Conservation (phyloP, 2,113 vertebrate species). For the Ptyas mucosa region DNA sequence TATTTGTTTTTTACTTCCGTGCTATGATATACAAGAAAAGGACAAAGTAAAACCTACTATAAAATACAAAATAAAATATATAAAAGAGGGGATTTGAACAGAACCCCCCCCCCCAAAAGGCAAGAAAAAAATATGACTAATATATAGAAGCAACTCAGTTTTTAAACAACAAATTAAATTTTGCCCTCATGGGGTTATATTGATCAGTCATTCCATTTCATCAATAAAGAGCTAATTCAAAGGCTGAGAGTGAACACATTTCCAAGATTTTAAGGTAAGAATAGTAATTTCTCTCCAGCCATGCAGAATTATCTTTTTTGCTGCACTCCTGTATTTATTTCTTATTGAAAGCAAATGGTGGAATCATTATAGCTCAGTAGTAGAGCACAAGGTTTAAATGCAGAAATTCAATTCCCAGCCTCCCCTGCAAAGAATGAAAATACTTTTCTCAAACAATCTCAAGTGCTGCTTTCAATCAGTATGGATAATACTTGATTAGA, state of each 20-base stretch:
- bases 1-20: not conserved
- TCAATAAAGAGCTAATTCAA: not conserved
- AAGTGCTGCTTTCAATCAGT: not conserved
- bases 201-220: not conserved
- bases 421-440: not conserved
- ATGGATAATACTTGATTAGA: not conserved
- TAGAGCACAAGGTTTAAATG: not conserved
- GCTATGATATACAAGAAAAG: not conserved
- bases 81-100: not conserved
- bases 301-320: not conserved
- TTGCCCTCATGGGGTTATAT: not conserved
- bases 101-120: no score
- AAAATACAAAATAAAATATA: not conserved
- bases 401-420: not conserved
- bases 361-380: not conserved
- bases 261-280: not conserved
- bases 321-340: not conserved
- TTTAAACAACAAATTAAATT: not conserved
- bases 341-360: not conserved
- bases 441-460: not conserved
- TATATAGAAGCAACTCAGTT: not conserved
- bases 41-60: not conserved
- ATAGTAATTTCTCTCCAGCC: not conserved
- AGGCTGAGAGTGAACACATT: not conserved
- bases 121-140: not conserved